Percentiles rank a stretch among this genome's conserved stretches.
Evolutionary conservation across 2,888 invertebrate genomes (phyloP).

Genomic region (Theretra japonica): DNA sequence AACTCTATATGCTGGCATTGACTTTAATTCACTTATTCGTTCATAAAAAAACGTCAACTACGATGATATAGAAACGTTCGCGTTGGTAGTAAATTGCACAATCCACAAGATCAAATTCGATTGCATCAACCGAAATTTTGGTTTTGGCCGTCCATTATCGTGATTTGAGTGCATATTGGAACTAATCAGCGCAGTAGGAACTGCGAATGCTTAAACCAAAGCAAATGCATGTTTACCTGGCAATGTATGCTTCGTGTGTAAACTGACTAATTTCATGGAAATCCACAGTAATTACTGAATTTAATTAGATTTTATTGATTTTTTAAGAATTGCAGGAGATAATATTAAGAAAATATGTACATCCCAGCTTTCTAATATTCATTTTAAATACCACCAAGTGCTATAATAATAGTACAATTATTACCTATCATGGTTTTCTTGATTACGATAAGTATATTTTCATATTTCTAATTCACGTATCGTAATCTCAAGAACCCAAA

Average conservation of each 20-base stretch:
- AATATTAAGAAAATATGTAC: too few species aligned
- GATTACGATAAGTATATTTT: too few species aligned
- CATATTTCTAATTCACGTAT: too few species aligned
- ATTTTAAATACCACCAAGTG: too few species aligned
- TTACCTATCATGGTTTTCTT: too few species aligned
- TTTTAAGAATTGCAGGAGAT: background rate
- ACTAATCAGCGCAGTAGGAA: constrained; percentile 33
- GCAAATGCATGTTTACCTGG: constrained; percentile 23
- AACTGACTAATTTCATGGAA: constrained; percentile 10
- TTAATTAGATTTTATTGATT: background rate
- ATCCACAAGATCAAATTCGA: constrained; percentile 29
- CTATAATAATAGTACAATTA: too few species aligned
- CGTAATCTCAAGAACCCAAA: too few species aligned
- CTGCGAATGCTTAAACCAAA: constrained; percentile 37
- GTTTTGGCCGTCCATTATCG: constrained; percentile 28
- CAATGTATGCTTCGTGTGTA: background rate
- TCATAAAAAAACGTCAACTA: too few species aligned
- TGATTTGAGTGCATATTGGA: constrained; percentile 38
- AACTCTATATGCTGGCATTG: too few species aligned
- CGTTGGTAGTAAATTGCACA: background rate
- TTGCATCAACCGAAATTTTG: constrained; percentile 39
- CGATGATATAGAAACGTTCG: too few species aligned
- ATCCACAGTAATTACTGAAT: background rate
- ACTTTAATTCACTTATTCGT: too few species aligned
- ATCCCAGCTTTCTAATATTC: too few species aligned